Evolutionary conservation across 1,140 invertebrate genomes (phyloP).

Genomic region (Alviniconcha marisindica): DNA sequence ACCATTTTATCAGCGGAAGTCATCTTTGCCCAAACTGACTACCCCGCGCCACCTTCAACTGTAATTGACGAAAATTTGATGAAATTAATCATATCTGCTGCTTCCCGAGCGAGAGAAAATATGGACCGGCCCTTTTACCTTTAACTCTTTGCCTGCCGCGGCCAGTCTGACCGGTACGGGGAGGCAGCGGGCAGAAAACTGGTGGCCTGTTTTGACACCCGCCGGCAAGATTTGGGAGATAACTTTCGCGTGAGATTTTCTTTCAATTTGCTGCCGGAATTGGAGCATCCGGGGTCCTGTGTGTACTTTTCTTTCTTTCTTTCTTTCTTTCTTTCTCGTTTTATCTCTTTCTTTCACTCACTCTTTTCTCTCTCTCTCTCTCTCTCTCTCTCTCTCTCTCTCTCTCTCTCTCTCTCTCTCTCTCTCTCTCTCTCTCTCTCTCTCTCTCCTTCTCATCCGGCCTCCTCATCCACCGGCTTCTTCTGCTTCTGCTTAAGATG

Average conservation of each 20-base stretch:
- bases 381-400: constrained; percentile 13
- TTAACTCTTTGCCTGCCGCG: no score
- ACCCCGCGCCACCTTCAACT: no score
- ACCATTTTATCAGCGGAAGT: no score
- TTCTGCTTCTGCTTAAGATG: no score
- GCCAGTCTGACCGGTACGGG: no score
- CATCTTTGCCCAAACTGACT: no score
- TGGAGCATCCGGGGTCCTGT: background rate
- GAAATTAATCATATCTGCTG: no score
- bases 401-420: constrained; percentile 1
- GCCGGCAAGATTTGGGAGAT: background rate
- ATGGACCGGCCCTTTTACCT: no score
- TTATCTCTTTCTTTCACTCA: background rate
- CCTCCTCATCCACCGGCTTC: no score
- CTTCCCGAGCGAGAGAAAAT: no score
- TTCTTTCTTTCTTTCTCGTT: constrained; percentile 12
- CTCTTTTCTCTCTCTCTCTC: constrained; percentile 17
- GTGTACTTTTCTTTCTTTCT: background rate
- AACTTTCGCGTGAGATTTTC: constrained; percentile 13
- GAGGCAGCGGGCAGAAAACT: background rate
- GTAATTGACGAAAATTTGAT: no score
- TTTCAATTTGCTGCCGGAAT: constrained; percentile 17
- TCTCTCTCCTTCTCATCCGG: background rate
- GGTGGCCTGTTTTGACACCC: constrained; percentile 10
- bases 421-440: constrained; percentile 29